phyloP scores from a whole-genome alignment of 2,113 vertebrate genomes.

The Plotosus lineatus region DNA sequence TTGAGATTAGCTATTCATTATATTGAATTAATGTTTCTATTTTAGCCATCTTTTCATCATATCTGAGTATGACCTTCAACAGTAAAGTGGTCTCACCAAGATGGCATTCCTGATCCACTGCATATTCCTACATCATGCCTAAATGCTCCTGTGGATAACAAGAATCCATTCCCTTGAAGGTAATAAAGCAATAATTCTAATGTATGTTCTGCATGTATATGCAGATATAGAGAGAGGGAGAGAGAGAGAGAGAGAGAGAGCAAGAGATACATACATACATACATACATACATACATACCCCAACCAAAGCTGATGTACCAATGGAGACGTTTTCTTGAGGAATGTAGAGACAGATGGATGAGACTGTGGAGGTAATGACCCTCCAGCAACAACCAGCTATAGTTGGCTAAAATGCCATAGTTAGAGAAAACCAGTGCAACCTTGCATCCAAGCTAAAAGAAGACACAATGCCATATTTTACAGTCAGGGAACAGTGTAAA shows the following conservation, averaged over 20 bases:
- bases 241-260: not conserved
- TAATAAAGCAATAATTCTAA: not conserved
- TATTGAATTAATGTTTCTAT: too few species aligned
- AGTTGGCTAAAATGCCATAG: constrained; percentile 93
- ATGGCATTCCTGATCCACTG: too few species aligned
- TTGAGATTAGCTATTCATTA: too few species aligned
- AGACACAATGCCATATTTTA: not conserved
- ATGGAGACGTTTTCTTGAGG: constrained; percentile 81
- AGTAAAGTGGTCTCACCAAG: too few species aligned
- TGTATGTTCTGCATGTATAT: not conserved
- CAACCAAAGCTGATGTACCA: constrained; percentile 86
- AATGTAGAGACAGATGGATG: constrained; percentile 87
- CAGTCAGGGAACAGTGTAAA: not conserved
- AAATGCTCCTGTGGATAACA: too few species aligned
- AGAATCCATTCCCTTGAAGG: not conserved
- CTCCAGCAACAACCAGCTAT: constrained; percentile 92
- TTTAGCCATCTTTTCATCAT: too few species aligned
- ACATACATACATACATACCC: constrained; percentile 74
- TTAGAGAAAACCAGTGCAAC: constrained; percentile 88
- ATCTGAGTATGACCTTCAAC: too few species aligned
- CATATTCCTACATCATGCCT: not conserved
- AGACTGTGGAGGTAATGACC: constrained; percentile 91
- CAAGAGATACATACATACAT: too few species aligned
- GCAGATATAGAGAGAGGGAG: not conserved
- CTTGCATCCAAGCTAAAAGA: constrained; percentile 82